These are phyloP conservation scores for Climacteris rufus DNA, from an alignment of 2,113 vertebrate species.

Conservation along the genomic window DNA sequence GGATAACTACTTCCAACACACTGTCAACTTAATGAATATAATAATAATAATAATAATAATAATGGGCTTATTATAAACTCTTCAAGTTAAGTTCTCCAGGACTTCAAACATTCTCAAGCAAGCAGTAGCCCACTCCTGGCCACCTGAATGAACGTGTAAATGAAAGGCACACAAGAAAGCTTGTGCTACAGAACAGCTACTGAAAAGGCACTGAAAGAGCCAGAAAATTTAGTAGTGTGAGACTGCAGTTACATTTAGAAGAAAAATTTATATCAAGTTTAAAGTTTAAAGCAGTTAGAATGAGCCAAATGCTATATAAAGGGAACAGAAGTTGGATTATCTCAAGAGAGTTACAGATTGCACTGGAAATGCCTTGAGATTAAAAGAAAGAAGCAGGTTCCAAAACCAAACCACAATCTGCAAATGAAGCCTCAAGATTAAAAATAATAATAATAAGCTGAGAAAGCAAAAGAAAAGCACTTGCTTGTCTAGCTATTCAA, in stretches of 20 bases:
- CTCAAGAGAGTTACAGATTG: not conserved
- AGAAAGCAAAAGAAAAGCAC: not conserved
- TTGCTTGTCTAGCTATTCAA: not conserved
- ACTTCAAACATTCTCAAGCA: not conserved
- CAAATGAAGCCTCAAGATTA: not conserved
- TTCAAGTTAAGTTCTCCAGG: not conserved
- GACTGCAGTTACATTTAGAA: not conserved
- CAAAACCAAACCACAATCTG: not conserved
- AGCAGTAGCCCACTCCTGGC: not conserved
- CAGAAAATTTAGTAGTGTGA: not conserved
- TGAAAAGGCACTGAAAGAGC: not conserved
- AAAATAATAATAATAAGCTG: not conserved
- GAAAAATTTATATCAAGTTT: not conserved
- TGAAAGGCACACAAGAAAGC: not conserved
- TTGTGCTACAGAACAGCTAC: not conserved
- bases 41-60: not conserved
- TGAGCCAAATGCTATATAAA: not conserved
- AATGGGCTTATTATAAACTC: not conserved
- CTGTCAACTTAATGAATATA: not conserved
- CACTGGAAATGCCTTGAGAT: not conserved
- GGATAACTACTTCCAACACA: not conserved
- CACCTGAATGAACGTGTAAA: not conserved
- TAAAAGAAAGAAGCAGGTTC: not conserved
- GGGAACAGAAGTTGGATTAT: not conserved
- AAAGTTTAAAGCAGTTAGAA: not conserved